Conservation (phyloP, 2,888 invertebrate genomes). For the Acleris laterana region DNA sequence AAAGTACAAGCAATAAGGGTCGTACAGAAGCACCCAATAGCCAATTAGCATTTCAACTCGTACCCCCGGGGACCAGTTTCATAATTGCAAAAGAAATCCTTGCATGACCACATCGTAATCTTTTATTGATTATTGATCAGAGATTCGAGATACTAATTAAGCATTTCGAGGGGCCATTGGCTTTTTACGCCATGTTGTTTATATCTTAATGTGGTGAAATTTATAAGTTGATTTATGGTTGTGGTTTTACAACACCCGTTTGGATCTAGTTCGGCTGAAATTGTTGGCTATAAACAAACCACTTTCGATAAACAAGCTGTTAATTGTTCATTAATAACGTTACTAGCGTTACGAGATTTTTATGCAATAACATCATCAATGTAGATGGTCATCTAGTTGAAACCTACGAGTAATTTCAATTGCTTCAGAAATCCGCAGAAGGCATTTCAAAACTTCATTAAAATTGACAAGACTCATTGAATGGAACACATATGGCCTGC, state of each 20-base stretch:
- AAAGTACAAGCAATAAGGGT: neutral
- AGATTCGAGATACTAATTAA: conserved; percentile 18
- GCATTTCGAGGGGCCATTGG: conserved; percentile 16
- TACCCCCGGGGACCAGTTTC: conserved; percentile 9
- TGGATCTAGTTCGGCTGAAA: conserved; percentile 20
- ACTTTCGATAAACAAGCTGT: conserved; percentile 32
- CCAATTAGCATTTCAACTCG: conserved; percentile 5
- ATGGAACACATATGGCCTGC: too few relatives aligned
- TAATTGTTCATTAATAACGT: conserved; percentile 26
- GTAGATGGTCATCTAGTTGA: conserved; percentile 5
- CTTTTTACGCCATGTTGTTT: conserved; percentile 17
- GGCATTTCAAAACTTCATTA: neutral
- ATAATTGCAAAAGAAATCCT: conserved; percentile 26
- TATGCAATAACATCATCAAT: conserved; percentile 13
- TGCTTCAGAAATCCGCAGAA: conserved; percentile 25
- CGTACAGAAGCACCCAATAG: neutral
- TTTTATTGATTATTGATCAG: conserved; percentile 27
- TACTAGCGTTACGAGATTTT: conserved; percentile 13
- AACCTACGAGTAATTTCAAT: conserved; percentile 18
- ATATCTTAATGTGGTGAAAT: conserved; percentile 35
- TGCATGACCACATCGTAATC: neutral
- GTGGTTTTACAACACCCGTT: conserved; percentile 15
- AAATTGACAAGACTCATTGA: too few relatives aligned
- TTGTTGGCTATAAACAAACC: conserved; percentile 17
- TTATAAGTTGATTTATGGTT: conserved; percentile 26